Percentiles rank a stretch among this genome's conserved stretches.
Evolutionary conservation across 2,888 invertebrate genomes (phyloP).

Genomic region (Drosophila eohydei): DNA sequence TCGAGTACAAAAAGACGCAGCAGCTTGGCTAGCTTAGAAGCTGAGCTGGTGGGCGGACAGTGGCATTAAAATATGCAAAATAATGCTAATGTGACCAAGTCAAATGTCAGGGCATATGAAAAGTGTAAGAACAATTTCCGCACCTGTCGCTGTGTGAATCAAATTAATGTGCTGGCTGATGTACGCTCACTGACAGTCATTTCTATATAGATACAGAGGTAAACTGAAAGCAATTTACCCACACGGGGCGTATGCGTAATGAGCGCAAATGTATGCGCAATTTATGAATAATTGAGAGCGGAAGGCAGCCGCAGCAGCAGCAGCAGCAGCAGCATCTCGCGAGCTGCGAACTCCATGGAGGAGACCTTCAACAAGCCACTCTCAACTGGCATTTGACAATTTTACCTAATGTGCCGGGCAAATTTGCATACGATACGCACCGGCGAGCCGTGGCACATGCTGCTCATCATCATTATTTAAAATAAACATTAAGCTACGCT

Average conservation of each 20-base stretch:
- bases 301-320: conserved; percentile 41
- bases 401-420: conserved; percentile 32
- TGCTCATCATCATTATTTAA: conserved; percentile 79
- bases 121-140: conserved; percentile 41
- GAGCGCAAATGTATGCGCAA: conserved; percentile 60
- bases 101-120: conserved; percentile 20
- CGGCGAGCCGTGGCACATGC: conserved; percentile 12
- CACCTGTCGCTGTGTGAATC: conserved; percentile 55
- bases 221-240: conserved; percentile 44
- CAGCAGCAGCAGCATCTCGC: neutral
- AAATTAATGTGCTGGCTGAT: conserved; percentile 59
- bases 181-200: conserved; percentile 14
- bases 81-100: conserved; percentile 55
- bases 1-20: conserved; percentile 18
- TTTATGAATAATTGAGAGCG: conserved; percentile 76
- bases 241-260: conserved; percentile 68
- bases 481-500: conserved; percentile 75
- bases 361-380: conserved; percentile 23
- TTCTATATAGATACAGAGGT: neutral
- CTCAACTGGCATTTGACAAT: conserved; percentile 42
- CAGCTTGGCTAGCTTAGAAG: conserved; percentile 16
- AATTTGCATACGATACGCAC: conserved; percentile 38
- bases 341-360: neutral
- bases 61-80: conserved; percentile 58
- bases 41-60: conserved; percentile 22